Evolutionary conservation across 1,140 invertebrate species (phyloP).

Genomic region (Hyles euphorbiae): DNA sequence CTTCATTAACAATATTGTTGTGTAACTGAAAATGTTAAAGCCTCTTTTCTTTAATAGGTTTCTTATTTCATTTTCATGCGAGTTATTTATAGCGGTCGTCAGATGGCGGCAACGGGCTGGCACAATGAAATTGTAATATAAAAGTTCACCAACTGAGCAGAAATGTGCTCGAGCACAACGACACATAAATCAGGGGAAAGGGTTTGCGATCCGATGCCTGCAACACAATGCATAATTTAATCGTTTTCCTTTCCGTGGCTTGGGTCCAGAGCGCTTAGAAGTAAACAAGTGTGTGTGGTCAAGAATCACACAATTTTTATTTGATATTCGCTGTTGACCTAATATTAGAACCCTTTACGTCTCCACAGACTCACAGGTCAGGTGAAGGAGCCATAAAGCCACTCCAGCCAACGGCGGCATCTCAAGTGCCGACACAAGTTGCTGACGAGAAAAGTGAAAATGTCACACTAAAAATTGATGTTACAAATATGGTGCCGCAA

Average conservation of each 20-base stretch:
- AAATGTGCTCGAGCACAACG: slow-evolving; percentile 9
- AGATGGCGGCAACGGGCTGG: slow-evolving; percentile 22
- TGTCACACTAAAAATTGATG: too few relatives aligned
- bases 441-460: too few relatives aligned
- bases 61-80: slow-evolving; percentile 4
- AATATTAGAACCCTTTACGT: too few relatives aligned
- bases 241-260: background rate
- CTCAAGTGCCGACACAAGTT: too few relatives aligned
- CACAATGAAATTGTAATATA: slow-evolving; percentile 17
- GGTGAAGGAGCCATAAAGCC: too few relatives aligned
- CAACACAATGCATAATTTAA: slow-evolving; percentile 12
- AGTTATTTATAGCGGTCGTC: slow-evolving; percentile 22
- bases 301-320: background rate
- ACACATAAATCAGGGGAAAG: slow-evolving; percentile 21
- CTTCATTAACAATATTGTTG: too few relatives aligned
- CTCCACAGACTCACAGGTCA: too few relatives aligned
- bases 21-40: too few relatives aligned
- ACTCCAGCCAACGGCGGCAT: too few relatives aligned
- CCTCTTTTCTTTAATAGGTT: background rate
- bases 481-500: too few relatives aligned
- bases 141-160: slow-evolving; percentile 8
- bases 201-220: slow-evolving; percentile 10
- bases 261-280: background rate
- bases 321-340: background rate
- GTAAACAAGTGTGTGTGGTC: background rate